Conservation (phyloP, 2,113 vertebrate species). For the Spheniscus mendiculus region DNA sequence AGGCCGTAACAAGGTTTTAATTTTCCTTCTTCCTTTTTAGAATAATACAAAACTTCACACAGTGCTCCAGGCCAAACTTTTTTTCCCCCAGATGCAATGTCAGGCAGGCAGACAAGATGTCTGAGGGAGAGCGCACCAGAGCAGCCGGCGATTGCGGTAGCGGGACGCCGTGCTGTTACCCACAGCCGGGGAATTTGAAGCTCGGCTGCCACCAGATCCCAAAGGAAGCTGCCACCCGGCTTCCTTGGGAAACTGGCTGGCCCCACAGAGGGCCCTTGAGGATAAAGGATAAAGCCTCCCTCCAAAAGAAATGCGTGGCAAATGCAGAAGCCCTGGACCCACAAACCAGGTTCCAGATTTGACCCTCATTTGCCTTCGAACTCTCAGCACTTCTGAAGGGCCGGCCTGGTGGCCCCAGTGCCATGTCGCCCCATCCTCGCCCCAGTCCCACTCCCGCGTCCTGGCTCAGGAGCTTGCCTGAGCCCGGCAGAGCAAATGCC, state of each 20-base stretch:
- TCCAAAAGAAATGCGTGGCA: background rate
- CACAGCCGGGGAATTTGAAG: background rate
- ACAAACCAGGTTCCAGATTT: background rate
- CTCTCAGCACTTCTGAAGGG: background rate
- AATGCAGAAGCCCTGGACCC: background rate
- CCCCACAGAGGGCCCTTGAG: background rate
- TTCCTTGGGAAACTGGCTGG: background rate
- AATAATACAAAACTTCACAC: background rate
- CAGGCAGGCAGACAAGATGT: background rate
- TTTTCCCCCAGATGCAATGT: background rate
- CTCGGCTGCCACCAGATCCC: background rate
- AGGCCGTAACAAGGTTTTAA: background rate
- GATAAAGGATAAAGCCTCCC: background rate
- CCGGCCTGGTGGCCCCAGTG: background rate
- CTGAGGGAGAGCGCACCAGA: background rate
- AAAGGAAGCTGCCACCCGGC: background rate
- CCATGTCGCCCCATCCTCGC: rapidly evolving
- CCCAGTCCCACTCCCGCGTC: background rate
- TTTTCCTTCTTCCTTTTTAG: background rate
- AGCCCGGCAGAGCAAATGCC: background rate
- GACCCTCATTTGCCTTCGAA: background rate
- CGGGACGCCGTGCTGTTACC: background rate
- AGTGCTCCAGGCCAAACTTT: background rate
- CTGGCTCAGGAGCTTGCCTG: background rate
- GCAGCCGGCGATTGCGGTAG: background rate